Evolutionary conservation across 1,140 invertebrate species (phyloP).

Genomic region (Pectinophora gossypiella): DNA sequence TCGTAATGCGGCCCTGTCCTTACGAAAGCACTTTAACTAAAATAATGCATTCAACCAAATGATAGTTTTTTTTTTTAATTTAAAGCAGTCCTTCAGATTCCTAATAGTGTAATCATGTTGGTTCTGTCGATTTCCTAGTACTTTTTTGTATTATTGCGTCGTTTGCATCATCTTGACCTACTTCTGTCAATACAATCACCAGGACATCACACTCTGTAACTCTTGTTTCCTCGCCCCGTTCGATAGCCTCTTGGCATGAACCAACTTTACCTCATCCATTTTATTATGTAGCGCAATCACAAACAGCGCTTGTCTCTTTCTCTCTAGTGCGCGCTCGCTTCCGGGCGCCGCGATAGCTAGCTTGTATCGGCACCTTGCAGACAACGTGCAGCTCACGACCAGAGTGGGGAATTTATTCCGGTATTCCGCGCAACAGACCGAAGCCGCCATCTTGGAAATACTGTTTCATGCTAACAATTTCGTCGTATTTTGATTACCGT

Average conservation of each 20-base stretch:
- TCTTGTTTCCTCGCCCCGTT: constrained; percentile 15
- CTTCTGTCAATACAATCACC: background rate
- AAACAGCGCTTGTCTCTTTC: constrained; percentile 24
- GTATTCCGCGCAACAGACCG: constrained; percentile 26
- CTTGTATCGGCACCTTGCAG: constrained; percentile 11
- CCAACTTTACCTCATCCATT: constrained; percentile 46
- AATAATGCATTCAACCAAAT: too few species aligned
- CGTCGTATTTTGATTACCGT: too few species aligned
- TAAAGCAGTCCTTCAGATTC: too few species aligned
- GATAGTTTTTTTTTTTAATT: too few species aligned
- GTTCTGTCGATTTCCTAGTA: too few species aligned
- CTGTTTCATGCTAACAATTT: constrained; percentile 1
- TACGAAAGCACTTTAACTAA: too few species aligned
- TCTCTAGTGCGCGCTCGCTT: constrained; percentile 2
- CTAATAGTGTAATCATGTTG: too few species aligned
- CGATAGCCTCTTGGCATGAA: constrained; percentile 25
- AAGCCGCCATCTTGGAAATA: constrained; percentile 18
- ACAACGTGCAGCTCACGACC: constrained; percentile 37
- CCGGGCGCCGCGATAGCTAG: constrained; percentile 18
- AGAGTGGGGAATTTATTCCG: constrained; percentile 53
- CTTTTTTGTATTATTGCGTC: too few species aligned
- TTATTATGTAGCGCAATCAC: constrained; percentile 17
- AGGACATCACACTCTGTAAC: too few species aligned
- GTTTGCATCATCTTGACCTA: too few species aligned
- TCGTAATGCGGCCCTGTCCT: too few species aligned